These are phyloP conservation scores for Mustela lutreola DNA, from an alignment of 2,113 vertebrate species.

Conservation along the genomic window DNA sequence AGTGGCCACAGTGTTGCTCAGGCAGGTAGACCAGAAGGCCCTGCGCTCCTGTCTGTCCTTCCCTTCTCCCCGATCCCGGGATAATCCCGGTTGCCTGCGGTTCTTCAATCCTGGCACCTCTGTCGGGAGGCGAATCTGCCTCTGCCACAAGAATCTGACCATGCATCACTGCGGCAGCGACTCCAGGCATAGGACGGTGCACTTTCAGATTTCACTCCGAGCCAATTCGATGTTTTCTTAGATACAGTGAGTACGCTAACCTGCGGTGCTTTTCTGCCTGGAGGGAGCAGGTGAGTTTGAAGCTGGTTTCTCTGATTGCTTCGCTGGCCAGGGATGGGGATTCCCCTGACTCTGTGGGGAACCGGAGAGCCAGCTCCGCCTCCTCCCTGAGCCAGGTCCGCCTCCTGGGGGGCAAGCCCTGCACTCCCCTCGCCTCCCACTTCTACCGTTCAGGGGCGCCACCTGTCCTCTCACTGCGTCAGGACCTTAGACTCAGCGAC, in stretches of 20 bases:
- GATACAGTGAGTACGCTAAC: neutral
- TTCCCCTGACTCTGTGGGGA: neutral
- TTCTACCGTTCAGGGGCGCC: neutral
- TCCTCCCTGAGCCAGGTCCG: no score
- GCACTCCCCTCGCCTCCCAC: neutral
- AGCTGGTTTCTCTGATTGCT: neutral
- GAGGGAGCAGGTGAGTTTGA: no score
- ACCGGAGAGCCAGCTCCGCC: no score
- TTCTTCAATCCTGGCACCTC: neutral
- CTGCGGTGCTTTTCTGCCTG: neutral
- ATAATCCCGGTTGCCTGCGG: rapidly evolving
- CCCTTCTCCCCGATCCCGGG: rapidly evolving
- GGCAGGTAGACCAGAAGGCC: neutral
- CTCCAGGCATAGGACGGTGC: neutral
- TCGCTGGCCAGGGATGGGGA: neutral
- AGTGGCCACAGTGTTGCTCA: neutral
- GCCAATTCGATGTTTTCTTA: neutral
- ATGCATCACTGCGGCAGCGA: rapidly evolving
- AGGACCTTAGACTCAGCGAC: rapidly evolving
- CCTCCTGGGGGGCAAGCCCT: rapidly evolving
- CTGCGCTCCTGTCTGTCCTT: no score
- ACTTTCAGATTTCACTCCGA: neutral
- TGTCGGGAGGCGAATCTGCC: neutral
- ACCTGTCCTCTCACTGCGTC: neutral
- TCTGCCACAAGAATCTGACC: rapidly evolving